phyloP scores from a whole-genome alignment of 2,797 vertebrate species.

The Malacoctenus gilli region DNA sequence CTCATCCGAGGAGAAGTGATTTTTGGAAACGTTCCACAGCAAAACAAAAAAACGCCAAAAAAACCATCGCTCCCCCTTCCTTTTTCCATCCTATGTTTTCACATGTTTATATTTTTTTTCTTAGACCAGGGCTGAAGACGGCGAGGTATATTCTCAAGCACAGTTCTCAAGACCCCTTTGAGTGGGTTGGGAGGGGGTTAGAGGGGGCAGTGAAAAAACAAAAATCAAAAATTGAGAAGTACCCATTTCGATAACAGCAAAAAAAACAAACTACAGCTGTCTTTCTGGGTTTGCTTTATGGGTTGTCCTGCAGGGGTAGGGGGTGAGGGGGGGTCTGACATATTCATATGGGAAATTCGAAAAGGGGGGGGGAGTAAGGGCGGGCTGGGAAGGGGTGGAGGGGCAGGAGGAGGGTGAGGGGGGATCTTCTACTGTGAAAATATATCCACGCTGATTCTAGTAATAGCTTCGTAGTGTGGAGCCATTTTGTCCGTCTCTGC shows the following conservation, averaged over 20 bases:
- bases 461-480: constrained; percentile 75
- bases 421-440: constrained; percentile 71
- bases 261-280: constrained; percentile 72
- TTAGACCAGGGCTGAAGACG: constrained; percentile 58
- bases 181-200: constrained; percentile 69
- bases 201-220: constrained; percentile 41
- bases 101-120: constrained; percentile 4
- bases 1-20: constrained; percentile 33
- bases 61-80: constrained; percentile 47
- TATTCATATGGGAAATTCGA: too few species aligned
- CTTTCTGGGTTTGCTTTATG: constrained; percentile 66
- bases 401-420: constrained; percentile 48
- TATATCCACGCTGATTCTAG: constrained; percentile 75
- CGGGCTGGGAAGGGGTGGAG: too few species aligned
- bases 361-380: too few species aligned
- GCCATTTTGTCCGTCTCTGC: constrained; percentile 91
- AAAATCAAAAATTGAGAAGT: constrained; percentile 60
- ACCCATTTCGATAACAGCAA: constrained; percentile 81
- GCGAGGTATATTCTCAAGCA: constrained; percentile 76
- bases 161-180: constrained; percentile 78
- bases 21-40: constrained; percentile 43
- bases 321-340: too few species aligned
- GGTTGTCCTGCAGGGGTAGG: constrained; percentile 61
- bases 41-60: constrained; percentile 52
- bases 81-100: constrained; percentile 1